Evolutionary conservation across 2,113 vertebrate genomes (phyloP).

Genomic region (Maccullochella peelii): DNA sequence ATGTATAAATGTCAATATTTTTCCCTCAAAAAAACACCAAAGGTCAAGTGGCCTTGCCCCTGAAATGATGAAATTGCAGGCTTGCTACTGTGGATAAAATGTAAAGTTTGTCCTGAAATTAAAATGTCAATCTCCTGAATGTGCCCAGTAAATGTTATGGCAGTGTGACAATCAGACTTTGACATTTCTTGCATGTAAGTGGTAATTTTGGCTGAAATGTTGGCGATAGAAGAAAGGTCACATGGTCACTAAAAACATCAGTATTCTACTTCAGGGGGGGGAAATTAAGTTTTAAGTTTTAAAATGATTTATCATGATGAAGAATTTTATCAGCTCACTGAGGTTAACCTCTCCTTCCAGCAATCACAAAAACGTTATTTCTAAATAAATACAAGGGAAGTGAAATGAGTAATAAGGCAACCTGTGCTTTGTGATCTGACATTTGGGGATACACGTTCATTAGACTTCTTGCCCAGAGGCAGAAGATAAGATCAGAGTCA

Average conservation of each 20-base stretch:
- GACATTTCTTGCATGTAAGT: not conserved
- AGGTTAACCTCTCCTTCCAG: conserved; percentile 7
- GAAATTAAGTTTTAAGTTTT: too few species aligned
- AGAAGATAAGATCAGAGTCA: conserved; percentile 8
- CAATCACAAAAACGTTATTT: not conserved
- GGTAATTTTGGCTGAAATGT: not conserved
- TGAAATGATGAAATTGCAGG: too few species aligned
- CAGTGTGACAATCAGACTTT: not conserved
- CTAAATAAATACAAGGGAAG: not conserved
- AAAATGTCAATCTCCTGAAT: too few species aligned
- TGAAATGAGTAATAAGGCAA: conserved; percentile 21
- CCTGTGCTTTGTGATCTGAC: not conserved
- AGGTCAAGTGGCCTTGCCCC: too few species aligned
- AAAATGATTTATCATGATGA: not conserved
- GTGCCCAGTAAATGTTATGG: not conserved
- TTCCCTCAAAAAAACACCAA: too few species aligned
- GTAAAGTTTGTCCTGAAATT: too few species aligned
- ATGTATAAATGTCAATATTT: too few species aligned
- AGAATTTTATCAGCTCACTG: not conserved
- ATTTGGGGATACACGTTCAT: not conserved
- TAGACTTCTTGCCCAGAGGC: not conserved
- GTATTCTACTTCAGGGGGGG: not conserved
- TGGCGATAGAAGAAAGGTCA: conserved; percentile 26
- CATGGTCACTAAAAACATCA: not conserved
- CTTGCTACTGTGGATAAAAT: too few species aligned